Evolutionary conservation across 2,888 invertebrate genomes (phyloP), one percentile per base, ranked within the genome.

Genomic region (Pseudeuparius sepicola): DNA sequence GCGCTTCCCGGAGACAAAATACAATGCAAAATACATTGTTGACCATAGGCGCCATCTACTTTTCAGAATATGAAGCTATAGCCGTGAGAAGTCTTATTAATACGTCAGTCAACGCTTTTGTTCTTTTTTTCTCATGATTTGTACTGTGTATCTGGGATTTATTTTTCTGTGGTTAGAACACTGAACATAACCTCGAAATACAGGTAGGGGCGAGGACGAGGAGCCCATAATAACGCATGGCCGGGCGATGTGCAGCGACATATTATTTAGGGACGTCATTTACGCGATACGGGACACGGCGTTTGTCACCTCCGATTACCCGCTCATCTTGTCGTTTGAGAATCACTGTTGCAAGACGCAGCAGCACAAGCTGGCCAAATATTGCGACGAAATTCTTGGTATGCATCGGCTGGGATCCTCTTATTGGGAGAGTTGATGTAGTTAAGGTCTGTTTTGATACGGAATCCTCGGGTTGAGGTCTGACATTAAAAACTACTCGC

Each of bases 191-290:
- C 9, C 10, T 4, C 32, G 24, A 12, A 28, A 32, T 40, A 7
- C 18, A 56, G 59, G 97, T 5, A 87, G 86, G 63, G 88, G 88
- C 0, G 92, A 94, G 64, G 94, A 96, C 55, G 94, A 96, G 55
- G 98, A 99, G 56, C 98, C 98, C 0, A 98, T 98, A 54, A 96
- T 98, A 48, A 98, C 98, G 18, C 98, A 98, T 65, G 98, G 98
- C 27, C 96, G 96, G 69, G 98, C 98, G 4, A 98, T 99, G 94
- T 99, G 98, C 60, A 97, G 96, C 2, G 97, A 98, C 66, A 97
- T 98, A 54, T 67, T 94, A 13, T 99, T 97, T 66, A 96, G 88
- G 71, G 87, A 98, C 65, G 97, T 96, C 25, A 94, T 98, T 51
- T 85, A 89, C 61, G 98, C 97, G 3, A 83, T 98, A 39, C 70